These are phyloP conservation scores for Tipula confusa DNA, from an alignment of 2,888 invertebrate genomes.

Conservation along the genomic window DNA sequence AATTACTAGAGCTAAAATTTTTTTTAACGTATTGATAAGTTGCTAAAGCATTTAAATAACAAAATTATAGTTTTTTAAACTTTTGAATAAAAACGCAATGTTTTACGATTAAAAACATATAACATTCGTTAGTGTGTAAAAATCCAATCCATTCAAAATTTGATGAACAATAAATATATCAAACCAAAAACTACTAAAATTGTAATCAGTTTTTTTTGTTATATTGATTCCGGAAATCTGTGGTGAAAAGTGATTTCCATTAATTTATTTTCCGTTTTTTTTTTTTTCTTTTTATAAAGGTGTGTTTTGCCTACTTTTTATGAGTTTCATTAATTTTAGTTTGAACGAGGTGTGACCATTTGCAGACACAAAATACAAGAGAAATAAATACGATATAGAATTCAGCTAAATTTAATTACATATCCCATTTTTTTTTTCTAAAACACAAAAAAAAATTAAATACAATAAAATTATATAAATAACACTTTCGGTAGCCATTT, in stretches of 20 bases:
- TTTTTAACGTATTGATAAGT: neutral
- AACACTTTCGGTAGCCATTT: constrained; percentile 1
- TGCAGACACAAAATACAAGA: neutral
- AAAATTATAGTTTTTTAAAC: too few relatives aligned
- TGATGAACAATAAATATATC: neutral
- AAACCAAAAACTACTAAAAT: neutral
- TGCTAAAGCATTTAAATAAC: neutral
- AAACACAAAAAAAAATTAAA: neutral
- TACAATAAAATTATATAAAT: neutral
- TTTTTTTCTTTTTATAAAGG: neutral
- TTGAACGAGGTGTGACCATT: constrained; percentile 20
- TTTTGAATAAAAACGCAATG: neutral
- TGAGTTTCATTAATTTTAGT: constrained; percentile 20
- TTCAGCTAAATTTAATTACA: neutral
- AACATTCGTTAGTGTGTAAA: neutral
- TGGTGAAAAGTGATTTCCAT: constrained; percentile 25
- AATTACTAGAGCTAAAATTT: neutral
- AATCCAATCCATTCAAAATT: neutral
- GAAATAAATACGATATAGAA: neutral
- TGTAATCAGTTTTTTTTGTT: neutral
- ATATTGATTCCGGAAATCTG: constrained; percentile 25
- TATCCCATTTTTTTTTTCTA: neutral
- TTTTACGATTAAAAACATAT: neutral
- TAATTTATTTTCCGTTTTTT: too few relatives aligned
- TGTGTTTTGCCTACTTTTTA: neutral